Evolutionary conservation across 2,888 invertebrate genomes (phyloP).

Genomic region (Oeneis ivallda): DNA sequence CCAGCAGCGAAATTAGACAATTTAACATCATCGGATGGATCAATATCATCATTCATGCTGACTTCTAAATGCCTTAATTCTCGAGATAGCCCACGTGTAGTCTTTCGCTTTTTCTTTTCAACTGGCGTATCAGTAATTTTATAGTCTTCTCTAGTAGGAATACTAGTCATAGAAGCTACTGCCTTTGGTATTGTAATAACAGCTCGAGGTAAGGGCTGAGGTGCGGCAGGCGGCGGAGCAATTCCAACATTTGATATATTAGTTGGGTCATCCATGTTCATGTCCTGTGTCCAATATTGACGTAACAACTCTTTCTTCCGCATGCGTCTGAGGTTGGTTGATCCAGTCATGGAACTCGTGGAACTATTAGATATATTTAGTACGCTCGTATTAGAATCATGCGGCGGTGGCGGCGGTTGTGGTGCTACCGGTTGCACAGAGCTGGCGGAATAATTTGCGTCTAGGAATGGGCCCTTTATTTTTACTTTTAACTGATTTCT

Average conservation of each 20-base stretch:
- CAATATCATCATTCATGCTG: constrained; percentile 79
- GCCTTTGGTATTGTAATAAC: constrained; percentile 93
- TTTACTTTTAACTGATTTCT: constrained; percentile 94
- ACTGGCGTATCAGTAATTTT: constrained; percentile 84
- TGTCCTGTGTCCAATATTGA: constrained; percentile 91
- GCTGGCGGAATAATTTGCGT: constrained; percentile 87
- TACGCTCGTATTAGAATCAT: constrained; percentile 61
- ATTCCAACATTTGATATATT: constrained; percentile 73
- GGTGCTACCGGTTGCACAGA: constrained; percentile 81
- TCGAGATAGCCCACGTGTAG: constrained; percentile 77
- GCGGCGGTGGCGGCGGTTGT: constrained; percentile 70
- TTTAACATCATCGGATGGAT: constrained; percentile 64
- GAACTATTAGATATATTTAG: constrained; percentile 64
- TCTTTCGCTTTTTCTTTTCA: constrained; percentile 86
- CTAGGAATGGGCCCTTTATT: constrained; percentile 93
- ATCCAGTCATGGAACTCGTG: constrained; percentile 81
- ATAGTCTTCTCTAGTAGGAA: constrained; percentile 93
- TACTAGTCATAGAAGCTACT: constrained; percentile 93
- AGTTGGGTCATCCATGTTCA: constrained; percentile 90
- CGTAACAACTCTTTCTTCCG: constrained; percentile 93
- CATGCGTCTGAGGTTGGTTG: constrained; percentile 91
- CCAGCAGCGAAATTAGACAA: constrained; percentile 52
- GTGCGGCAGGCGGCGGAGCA: constrained; percentile 81
- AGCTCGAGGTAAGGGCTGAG: constrained; percentile 84
- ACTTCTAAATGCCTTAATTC: constrained; percentile 85